Evolutionary conservation across 1,140 invertebrate genomes (phyloP), one percentile per base, ranked within the genome.

Genomic region (Eulimnadia texana): DNA sequence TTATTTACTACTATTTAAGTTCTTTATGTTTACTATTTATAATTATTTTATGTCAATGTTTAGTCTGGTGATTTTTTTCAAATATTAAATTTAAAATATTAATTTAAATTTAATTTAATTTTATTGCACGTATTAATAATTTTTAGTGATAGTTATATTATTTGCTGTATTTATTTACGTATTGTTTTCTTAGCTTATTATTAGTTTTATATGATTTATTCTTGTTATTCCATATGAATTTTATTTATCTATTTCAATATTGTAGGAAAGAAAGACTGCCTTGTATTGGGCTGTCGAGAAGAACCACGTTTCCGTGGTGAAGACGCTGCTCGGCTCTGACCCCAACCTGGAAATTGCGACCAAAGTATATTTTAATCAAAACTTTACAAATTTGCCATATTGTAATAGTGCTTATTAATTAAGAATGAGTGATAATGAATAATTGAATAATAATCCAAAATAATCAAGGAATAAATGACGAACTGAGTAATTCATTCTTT

Each of bases 231-330:
- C n/a, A n/a, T n/a, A n/a, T n/a, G n/a, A n/a, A n/a, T n/a, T n/a
- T n/a, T n/a, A n/a, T n/a, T n/a, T n/a, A n/a, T n/a, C n/a, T n/a
- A n/a, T n/a, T n/a, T n/a, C n/a, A n/a, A n/a, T n/a, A n/a, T 74
- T 71, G 51, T 66, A 85, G 81, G 95, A 99, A 70, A 83, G 84
- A 64, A 96, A 98, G 76, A 98, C 93, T 2, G 93, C 94, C 1
- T 81, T 93, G 19, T 98, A 98, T 73, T 93, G 92, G 71, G 92
- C 95, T 0, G 91, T 98, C 13, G 96, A 99, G 72, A 98, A 98
- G 73, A 88, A 88, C 2, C 91, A 98, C 72, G 78, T 84, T 49
- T 76, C 83, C 51, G 89, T 98, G 68, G 80, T 94, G 0, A 93
- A 90, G 73, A 72, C 93, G 20, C 72, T 98, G 33, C 73, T 98